Base-by-base conservation (phyloP, 1,140 invertebrate species). In the Adoxophyes honmai region DNA sequence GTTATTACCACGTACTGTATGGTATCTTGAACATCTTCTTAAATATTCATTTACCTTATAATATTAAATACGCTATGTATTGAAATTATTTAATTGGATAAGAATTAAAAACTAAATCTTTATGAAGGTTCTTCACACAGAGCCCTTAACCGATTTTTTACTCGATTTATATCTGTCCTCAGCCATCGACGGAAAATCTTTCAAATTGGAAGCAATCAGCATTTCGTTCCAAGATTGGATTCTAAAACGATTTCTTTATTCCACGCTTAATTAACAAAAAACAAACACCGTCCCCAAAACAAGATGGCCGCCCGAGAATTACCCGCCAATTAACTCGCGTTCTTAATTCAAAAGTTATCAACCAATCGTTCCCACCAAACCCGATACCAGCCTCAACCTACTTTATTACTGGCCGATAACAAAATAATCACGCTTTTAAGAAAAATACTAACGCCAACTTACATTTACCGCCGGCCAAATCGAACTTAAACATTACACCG, bases 341-440 rank as follows among this genome's bases (percentile, higher is more conserved):
- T 48, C 42, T 48, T 48, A 48, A 48, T 48, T 48, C 42, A 18
- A 21, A 48, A 48, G 16, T 48, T 48, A 48, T 48, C 42, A 21
- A 21, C 42, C 14, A 48, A 48, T 48, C 42, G 42, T 18, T 48
- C 42, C 42, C 42, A 48, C 42, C 42, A 18, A 67, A 62, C 59
- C 65, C 62, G 62, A 28, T 28, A 28, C 21, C 21, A 6, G 21
- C 21, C 21, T 28, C 21, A 28, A 64, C 70, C 73, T 77, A 77
- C 75, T 78, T 81, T 81, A 81, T 81, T 73, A 70, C 75, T 57
- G 69, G 68, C 72, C 66, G 78, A 81, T 81, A 81, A 81, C 78
- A 78, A 81, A 78, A 70, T 81, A 78, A 81, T 81, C 75, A 77
- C 42, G 21, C 42, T 33, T 48, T 48, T 18, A 48, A 48, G 42